These are phyloP conservation scores for Zingel zingel DNA, from an alignment of 2,113 vertebrate species.

Conservation along the genomic window DNA sequence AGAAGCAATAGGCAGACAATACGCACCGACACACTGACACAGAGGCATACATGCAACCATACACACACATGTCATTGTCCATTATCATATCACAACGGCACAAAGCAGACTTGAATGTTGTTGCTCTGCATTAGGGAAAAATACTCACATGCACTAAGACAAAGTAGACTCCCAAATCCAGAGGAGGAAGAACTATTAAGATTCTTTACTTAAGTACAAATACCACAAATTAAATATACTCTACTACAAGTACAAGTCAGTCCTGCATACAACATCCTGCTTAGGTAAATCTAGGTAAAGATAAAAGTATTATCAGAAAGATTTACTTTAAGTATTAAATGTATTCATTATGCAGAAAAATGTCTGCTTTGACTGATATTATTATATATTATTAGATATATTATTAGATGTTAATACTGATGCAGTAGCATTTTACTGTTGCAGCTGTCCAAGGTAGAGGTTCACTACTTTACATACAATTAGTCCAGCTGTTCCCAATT, in stretches of 20 bases:
- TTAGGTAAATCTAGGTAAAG: no score
- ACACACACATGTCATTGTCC: slow-evolving; percentile 1
- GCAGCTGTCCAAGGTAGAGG: background rate
- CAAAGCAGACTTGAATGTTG: background rate
- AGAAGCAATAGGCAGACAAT: slow-evolving; percentile 9
- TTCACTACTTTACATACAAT: background rate
- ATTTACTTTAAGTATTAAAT: background rate
- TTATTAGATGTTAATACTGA: no score
- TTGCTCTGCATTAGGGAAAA: background rate
- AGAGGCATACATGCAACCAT: background rate
- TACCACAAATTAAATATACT: background rate
- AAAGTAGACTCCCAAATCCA: background rate
- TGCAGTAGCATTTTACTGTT: background rate
- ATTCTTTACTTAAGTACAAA: background rate
- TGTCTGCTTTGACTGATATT: no score
- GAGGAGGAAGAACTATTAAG: background rate
- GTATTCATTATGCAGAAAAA: background rate
- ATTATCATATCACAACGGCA: background rate
- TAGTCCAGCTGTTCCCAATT: background rate
- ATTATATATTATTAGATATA: no score
- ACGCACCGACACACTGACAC: slow-evolving; percentile 1
- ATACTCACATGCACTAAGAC: background rate
- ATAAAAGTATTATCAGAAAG: background rate
- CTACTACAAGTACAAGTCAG: background rate
- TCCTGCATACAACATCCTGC: background rate